These are phyloP conservation scores for Cynopterus sphinx DNA, from an alignment of 2,797 vertebrate genomes.

Conservation along the genomic window DNA sequence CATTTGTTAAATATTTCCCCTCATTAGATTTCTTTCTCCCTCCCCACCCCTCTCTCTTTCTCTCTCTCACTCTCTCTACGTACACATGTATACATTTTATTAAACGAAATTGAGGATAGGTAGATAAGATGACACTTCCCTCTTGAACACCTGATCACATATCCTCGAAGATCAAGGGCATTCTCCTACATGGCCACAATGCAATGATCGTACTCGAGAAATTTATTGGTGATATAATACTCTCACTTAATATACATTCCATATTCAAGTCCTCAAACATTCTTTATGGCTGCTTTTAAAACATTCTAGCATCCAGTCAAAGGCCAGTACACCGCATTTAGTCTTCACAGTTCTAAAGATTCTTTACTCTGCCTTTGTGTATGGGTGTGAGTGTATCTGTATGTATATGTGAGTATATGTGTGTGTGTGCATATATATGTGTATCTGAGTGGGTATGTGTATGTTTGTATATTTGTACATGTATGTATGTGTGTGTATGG, in stretches of 20 bases:
- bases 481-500: background rate
- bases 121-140: background rate
- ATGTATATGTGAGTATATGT: no score
- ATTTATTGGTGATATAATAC: background rate
- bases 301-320: background rate
- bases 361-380: background rate
- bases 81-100: background rate
- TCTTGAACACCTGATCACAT: fast-evolving
- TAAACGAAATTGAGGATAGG: background rate
- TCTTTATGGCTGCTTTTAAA: background rate
- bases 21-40: background rate
- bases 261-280: background rate
- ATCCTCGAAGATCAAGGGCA: background rate
- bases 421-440: no score
- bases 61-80: background rate
- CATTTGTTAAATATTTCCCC: background rate
- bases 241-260: background rate
- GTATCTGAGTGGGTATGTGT: background rate
- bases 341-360: background rate
- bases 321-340: background rate
- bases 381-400: background rate
- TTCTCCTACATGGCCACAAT: background rate
- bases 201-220: background rate
- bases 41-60: no score
- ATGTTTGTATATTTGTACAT: background rate